phyloP scores from a whole-genome alignment of 2,113 vertebrate species.

The Atractosteus spatula region DNA sequence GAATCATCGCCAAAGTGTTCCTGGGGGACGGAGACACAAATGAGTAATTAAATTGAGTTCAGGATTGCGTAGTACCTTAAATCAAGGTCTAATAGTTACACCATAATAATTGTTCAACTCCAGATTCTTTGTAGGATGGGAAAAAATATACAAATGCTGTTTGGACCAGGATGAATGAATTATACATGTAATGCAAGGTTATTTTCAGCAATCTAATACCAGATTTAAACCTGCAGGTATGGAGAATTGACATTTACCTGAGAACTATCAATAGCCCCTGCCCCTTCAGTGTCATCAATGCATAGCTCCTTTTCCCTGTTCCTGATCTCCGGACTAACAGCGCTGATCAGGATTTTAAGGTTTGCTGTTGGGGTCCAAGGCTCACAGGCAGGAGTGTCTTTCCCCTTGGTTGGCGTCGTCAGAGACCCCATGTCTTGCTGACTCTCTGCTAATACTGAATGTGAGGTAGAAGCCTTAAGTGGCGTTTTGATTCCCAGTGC shows the following conservation, averaged over 20 bases:
- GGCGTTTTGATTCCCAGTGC: constrained; percentile 55
- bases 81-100: no score
- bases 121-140: no score
- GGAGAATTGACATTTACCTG: constrained; percentile 56
- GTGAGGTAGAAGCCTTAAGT: constrained; percentile 53
- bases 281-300: constrained; percentile 42
- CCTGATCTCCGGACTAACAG: constrained; percentile 90
- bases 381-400: constrained; percentile 67
- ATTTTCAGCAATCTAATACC: not conserved
- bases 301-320: constrained; percentile 79
- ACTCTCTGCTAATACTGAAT: constrained; percentile 41
- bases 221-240: not conserved
- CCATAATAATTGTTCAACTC: no score
- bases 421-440: constrained; percentile 66
- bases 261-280: constrained; percentile 57
- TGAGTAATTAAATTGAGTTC: not conserved
- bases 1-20: constrained; percentile 80
- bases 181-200: not conserved
- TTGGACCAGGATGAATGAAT: no score
- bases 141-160: no score
- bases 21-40: constrained; percentile 44
- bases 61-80: no score
- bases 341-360: constrained; percentile 93
- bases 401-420: constrained; percentile 81
- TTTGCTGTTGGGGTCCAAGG: constrained; percentile 96